Evolutionary conservation across 2,888 invertebrate genomes (phyloP), one percentile per base, ranked within the genome.

Genomic region (Papilio gigon): DNA sequence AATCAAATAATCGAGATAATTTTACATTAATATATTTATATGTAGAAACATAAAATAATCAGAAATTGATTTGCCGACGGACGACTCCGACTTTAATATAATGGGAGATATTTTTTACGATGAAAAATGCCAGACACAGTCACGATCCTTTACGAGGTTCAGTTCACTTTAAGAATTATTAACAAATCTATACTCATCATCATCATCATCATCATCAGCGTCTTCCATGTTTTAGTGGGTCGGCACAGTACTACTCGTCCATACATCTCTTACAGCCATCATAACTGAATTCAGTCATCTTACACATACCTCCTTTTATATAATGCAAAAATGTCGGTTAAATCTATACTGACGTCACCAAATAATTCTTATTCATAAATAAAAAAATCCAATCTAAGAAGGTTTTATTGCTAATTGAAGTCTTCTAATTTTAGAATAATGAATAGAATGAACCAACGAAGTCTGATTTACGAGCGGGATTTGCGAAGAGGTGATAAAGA

Each of bases 391-490:
- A 68, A 68, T 64, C 64, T 64, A 50, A 20, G n/a, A 30, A 50
- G 20, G 37, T 59, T 68, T 50, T 59, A 58, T 58, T 47, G n/a
- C 58, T 59, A 64, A 64, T 68, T 64, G 58, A 47, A 64, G 37
- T 64, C 64, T 66, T 69, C 70, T 67, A 71, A 72, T 70, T 79
- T 80, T 78, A 76, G 74, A 77, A 78, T 78, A 80, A 82, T 82
- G 80, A 80, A 70, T 74, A 74, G 69, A 78, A 74, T 74, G 76
- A 76, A 75, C 71, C 66, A 53, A 37, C 64, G 50, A 63, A 68
- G 70, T 70, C 74, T 79, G 82, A 83, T 81, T 78, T 80, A 82
- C 78, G 75, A 76, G 75, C 75, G 65, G 61, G 65, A 69, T 75
- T 68, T 78, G 74, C 79, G 75, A 76, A 75, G 67, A 73, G 65